Evolutionary conservation across 2,113 vertebrate species (phyloP), one percentile per base, ranked within the genome.

Genomic region (Sinocyclocheilus rhinocerous): DNA sequence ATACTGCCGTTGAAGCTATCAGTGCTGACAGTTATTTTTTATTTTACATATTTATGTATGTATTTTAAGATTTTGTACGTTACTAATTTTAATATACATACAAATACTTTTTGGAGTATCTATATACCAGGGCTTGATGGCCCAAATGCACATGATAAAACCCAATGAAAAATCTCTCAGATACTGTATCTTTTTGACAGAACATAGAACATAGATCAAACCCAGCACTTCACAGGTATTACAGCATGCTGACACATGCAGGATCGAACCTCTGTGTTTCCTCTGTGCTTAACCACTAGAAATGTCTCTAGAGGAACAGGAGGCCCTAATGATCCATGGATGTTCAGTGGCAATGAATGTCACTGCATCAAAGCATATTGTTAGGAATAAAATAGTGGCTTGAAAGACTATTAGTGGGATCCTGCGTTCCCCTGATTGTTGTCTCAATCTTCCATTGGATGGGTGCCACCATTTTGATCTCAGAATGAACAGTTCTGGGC

Each of bases 381-480:
- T 73, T 73, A 45, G 18, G 39, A n/a, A 73, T 4, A 45, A 73
- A 73, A 73, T n/a, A 48, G 48, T 33, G 75, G 16, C 16, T 15
- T 78, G 76, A 57, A 39, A 22, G 36, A 63, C 20, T 36, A 80
- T 80, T 42, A 80, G 22, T 15, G 39, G 33, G 77, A 61, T 63
- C 36, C 13, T 63, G 77, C 6, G 4, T 39, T 80, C 20, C 1
- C 20, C 52, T 79, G 50, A 59, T 59, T 79, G 76, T 59, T 9
- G 29, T 63, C 20, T 20, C 12, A 42, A 22, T 42, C n/a, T 61
- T 42, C 29, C 18, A 36, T n/a, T 79, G 76, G 76, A 79, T 7
- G 24, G 22, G 3, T 80, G 57, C 57, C 57, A 63, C 12, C 13
- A 55, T 15, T 63, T 5, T 42, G 22, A 80, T 63, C 33, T 63